A percentile compares a stretch with the other conserved stretches of the same genome.
Conservation (phyloP, 2,797 vertebrate genomes). For the Alca torda region DNA sequence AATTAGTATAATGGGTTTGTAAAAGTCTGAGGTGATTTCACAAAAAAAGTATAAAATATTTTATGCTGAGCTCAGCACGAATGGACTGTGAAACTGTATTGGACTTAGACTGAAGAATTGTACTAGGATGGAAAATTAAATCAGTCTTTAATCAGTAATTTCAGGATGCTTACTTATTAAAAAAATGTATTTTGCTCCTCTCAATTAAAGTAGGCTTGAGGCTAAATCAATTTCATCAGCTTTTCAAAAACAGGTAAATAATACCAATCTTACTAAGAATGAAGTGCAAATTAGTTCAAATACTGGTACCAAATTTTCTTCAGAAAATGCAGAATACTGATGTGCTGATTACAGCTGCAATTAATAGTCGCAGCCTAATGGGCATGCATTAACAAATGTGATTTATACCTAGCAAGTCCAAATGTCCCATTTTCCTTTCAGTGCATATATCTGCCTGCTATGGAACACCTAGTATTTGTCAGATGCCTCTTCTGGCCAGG, state of each 20-base stretch:
- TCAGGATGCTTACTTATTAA: background rate
- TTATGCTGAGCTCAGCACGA: background rate
- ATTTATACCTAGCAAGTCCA: background rate
- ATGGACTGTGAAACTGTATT: background rate
- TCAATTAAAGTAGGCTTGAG: background rate
- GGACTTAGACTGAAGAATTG: background rate
- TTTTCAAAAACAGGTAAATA: conserved; percentile 21
- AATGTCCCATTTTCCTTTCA: background rate
- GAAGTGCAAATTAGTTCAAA: background rate
- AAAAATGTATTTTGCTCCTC: background rate
- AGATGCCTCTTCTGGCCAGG: background rate
- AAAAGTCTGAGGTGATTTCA: background rate
- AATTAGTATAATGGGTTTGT: background rate
- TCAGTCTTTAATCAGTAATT: conserved; percentile 4
- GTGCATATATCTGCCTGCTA: background rate
- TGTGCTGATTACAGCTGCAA: background rate
- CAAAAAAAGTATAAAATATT: background rate
- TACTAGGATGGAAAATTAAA: background rate
- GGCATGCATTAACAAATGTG: background rate
- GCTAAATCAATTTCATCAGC: background rate
- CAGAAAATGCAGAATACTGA: background rate
- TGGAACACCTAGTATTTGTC: background rate
- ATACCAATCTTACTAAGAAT: background rate
- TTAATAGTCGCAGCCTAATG: background rate
- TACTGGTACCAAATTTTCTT: background rate